Conservation (phyloP, 2,113 vertebrate genomes). For the Sander vitreus region DNA sequence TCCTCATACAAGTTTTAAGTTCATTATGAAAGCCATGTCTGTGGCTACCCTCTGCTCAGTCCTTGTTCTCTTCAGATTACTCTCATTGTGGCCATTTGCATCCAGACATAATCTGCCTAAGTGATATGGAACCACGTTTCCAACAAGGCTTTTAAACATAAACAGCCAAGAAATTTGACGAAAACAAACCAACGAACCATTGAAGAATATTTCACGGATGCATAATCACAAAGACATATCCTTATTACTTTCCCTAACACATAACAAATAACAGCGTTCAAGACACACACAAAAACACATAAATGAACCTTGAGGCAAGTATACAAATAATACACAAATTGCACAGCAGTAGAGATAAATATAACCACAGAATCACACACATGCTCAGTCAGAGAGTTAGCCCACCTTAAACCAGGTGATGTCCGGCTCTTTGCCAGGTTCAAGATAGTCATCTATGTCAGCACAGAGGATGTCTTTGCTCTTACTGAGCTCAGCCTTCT, state of each 20-base stretch:
- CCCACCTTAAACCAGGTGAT: slow-evolving; percentile 98
- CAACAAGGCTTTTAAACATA: slow-evolving; percentile 54
- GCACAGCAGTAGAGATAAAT: not conserved
- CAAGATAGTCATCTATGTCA: slow-evolving; percentile 95
- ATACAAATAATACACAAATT: slow-evolving; percentile 10
- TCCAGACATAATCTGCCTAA: slow-evolving; percentile 59
- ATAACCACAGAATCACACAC: not conserved
- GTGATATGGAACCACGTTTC: slow-evolving; percentile 57
- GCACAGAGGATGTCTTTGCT: slow-evolving; percentile 96
- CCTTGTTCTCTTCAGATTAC: slow-evolving; percentile 17
- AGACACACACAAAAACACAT: slow-evolving; percentile 2
- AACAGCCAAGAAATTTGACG: slow-evolving; percentile 56
- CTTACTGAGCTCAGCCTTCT: slow-evolving; percentile 99
- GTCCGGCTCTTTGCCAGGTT: slow-evolving; percentile 92
- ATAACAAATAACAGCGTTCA: slow-evolving; percentile 1
- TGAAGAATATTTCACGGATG: slow-evolving; percentile 35
- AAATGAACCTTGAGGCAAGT: slow-evolving; percentile 17
- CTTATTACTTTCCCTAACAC: slow-evolving; percentile 1
- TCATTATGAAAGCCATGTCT: slow-evolving; percentile 46
- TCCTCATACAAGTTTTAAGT: slow-evolving; percentile 46
- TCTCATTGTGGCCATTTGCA: slow-evolving; percentile 27
- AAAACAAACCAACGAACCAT: slow-evolving; percentile 63
- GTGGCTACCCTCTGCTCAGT: slow-evolving; percentile 40
- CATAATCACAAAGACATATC: slow-evolving; percentile 34
- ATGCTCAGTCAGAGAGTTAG: not conserved